These are phyloP conservation scores for Caenorhabditis plicata DNA, from an alignment of 2,888 invertebrate species.

Conservation along the genomic window DNA sequence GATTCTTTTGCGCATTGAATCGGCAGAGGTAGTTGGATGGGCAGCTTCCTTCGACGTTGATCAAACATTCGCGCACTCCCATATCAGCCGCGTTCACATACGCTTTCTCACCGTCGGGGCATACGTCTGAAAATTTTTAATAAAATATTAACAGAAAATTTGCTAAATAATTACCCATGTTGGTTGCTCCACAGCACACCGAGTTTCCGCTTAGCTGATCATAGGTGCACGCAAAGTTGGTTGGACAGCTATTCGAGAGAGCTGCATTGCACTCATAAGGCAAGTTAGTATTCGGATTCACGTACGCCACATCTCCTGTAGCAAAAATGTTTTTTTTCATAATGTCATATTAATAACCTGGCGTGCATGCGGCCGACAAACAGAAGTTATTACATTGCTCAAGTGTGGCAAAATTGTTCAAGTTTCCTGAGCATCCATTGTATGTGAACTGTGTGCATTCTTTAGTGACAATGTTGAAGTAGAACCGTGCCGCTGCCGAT, in stretches of 20 bases:
- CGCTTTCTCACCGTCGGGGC: slow-evolving; percentile 64
- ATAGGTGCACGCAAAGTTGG: slow-evolving; percentile 62
- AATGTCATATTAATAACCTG: too few species aligned
- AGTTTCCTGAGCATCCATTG: slow-evolving; percentile 59
- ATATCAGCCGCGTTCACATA: too few species aligned
- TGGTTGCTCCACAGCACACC: slow-evolving; percentile 65
- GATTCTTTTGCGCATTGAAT: slow-evolving; percentile 59
- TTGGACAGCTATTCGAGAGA: slow-evolving; percentile 62
- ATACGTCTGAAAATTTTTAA: slow-evolving; percentile 50
- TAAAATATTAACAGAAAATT: neutral
- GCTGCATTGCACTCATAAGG: slow-evolving; percentile 63
- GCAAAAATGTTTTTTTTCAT: too few species aligned
- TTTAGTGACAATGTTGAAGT: slow-evolving; percentile 48
- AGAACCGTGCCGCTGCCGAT: slow-evolving; percentile 55
- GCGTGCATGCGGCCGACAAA: slow-evolving; percentile 62
- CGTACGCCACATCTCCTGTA: slow-evolving; percentile 60
- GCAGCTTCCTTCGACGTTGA: slow-evolving; percentile 62
- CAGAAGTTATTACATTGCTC: slow-evolving; percentile 65
- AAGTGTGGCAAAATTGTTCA: slow-evolving; percentile 62
- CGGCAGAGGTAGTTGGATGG: slow-evolving; percentile 63
- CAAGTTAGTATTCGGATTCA: slow-evolving; percentile 63
- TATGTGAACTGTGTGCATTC: slow-evolving; percentile 64
- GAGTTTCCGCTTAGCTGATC: slow-evolving; percentile 57
- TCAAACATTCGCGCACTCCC: slow-evolving; percentile 63
- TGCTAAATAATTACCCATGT: slow-evolving; percentile 45